Evolutionary conservation across 2,888 invertebrate genomes (phyloP).

Genomic region (Xestoiulus laeticollis): DNA sequence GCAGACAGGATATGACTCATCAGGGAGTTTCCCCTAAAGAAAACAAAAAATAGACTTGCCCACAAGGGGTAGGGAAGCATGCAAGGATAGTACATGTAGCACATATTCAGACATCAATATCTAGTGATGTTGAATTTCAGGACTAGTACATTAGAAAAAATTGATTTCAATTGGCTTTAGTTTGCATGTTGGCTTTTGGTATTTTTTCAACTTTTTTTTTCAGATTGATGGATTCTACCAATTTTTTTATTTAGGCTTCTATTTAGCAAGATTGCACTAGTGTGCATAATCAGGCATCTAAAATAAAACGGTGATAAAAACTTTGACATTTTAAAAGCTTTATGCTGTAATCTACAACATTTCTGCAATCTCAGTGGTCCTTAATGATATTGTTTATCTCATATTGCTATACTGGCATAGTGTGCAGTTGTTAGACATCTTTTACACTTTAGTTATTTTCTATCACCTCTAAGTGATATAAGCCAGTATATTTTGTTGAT

Average conservation of each 20-base stretch:
- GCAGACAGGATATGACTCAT: no score
- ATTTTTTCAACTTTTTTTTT: background rate
- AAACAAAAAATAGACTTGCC: no score
- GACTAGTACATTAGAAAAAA: background rate
- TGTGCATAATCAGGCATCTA: background rate
- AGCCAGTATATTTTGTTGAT: background rate
- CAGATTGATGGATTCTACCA: background rate
- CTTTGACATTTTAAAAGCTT: background rate
- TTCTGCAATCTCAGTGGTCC: background rate
- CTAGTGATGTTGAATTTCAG: background rate
- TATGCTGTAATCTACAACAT: background rate
- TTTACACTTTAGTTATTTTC: background rate
- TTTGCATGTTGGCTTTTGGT: background rate
- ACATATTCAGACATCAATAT: no score
- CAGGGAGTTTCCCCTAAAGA: no score
- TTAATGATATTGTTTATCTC: background rate
- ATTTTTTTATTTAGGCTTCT: background rate
- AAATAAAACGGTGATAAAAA: background rate
- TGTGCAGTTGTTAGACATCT: no score
- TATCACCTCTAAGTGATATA: background rate
- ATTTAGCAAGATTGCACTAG: background rate
- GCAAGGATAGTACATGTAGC: no score
- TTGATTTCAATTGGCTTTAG: background rate
- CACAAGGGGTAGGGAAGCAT: no score
- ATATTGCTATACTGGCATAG: background rate